Base-by-base conservation (phyloP, 2,888 invertebrate species). In the Halictus quadricinctus region DNA sequence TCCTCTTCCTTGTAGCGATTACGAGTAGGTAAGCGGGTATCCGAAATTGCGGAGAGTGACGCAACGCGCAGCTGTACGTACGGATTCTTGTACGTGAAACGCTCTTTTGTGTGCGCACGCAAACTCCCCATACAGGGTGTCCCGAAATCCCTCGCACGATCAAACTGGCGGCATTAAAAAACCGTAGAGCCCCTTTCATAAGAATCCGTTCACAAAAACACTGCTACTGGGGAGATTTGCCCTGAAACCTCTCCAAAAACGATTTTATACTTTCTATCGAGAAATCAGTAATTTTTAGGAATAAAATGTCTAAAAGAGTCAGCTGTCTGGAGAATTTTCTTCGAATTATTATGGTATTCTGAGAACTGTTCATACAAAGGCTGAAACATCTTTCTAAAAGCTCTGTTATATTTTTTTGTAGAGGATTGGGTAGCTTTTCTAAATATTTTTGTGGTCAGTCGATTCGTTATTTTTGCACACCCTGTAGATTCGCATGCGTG, bases 1-100 rank as follows among this genome's bases (percentile, higher is more conserved):
- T 90, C 87, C 87, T 87, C 84, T 90, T 88, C 86, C 88, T 90
- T 41, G 80, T 86, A 72, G 80, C 80, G 86, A 87, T 88, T 87
- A 85, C 78, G 76, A 83, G 86, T 80, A 85, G 83, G 82, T 80
- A 80, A 79, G 36, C 81, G 87, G 76, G 76, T 48, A 79, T 76
- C 74, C 85, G 80, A 82, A 81, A 83, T 69, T 78, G 72, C 69
- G 77, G 77, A 79, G 76, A 79, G 74, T 88, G 85, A 89, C 82
- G 82, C 80, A 83, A 84, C 80, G 72, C 72, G 79, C 83, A 87
- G 80, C 85, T 85, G 86, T 85, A 85, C 72, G 76, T 60, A 77
- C 74, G 41, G 54, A 79, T 70, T 79, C 79, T 66, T 46, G 60
- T 72, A 41, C 15, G 13, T 18, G 43, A 66, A 46, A 46, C 25